These are phyloP conservation scores for Carcina quercana DNA, from an alignment of 2,888 invertebrate species.

Conservation along the genomic window DNA sequence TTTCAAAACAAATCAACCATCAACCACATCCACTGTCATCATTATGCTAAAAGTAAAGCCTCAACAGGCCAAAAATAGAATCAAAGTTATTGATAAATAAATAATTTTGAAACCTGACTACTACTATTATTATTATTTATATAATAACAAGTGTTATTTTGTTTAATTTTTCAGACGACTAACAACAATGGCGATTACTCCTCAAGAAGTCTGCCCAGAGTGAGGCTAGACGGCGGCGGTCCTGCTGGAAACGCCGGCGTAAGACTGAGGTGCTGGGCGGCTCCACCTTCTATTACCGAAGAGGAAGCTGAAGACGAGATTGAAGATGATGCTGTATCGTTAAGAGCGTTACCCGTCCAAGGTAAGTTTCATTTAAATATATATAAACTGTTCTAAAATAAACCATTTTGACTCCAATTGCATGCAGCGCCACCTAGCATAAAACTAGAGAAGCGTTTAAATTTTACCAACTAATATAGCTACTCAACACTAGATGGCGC, in stretches of 20 bases:
- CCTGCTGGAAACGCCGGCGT: constrained; percentile 76
- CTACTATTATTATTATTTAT: no score
- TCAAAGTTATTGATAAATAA: no score
- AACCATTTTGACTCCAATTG: not conserved
- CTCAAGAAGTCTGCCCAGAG: constrained; percentile 73
- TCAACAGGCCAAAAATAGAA: no score
- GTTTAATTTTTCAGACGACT: constrained; percentile 32
- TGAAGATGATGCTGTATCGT: constrained; percentile 78
- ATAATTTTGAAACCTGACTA: no score
- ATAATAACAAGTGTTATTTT: no score
- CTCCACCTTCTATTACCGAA: constrained; percentile 79
- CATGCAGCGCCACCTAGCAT: constrained; percentile 14
- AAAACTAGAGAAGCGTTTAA: constrained; percentile 7
- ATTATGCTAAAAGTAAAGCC: no score
- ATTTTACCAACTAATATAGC: constrained; percentile 1
- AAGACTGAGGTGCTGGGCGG: constrained; percentile 74
- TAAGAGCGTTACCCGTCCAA: constrained; percentile 76
- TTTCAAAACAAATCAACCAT: no score
- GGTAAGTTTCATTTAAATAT: constrained; percentile 69
- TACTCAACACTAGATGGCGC: constrained; percentile 32
- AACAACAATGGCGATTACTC: constrained; percentile 62
- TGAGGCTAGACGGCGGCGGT: constrained; percentile 82
- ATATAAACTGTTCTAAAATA: not conserved
- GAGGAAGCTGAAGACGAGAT: constrained; percentile 77
- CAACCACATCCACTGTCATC: no score